Evolutionary conservation across 2,888 invertebrate species (phyloP), one percentile per base, ranked within the genome.

Genomic region (Eulithis prunata): DNA sequence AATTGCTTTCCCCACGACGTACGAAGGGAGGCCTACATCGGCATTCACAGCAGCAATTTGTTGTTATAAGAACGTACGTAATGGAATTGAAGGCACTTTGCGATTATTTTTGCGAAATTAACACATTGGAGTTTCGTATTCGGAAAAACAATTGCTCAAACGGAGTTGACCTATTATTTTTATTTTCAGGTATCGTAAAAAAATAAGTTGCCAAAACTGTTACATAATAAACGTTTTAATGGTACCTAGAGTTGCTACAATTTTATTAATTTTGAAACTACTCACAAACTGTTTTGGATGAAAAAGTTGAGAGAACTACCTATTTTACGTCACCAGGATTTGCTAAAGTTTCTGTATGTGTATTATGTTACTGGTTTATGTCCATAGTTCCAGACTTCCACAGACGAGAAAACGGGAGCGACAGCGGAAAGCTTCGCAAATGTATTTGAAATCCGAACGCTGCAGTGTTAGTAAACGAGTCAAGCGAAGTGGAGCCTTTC

Each of bases 401-500:
- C 53, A 67, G 71, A 67, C 68, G 69, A 64, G 72, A 69, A 74
- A 78, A 76, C 69, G 64, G 69, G 66, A 66, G 74, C 72, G 77
- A 72, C 75, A 76, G 74, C 73, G 73, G 73, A 70, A 77, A 78
- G 78, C 77, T 76, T 78, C 75, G 70, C 73, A 78, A 82, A 82
- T 82, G 80, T 79, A 84, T 84, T 85, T 82, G 79, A 81, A 74
- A 79, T 79, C 77, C 75, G 75, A 74, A 70, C 74, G 66, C 77
- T 78, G 78, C 76, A 75, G 76, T 72, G 71, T 71, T 75, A 75
- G 75, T 71, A 78, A 80, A 74, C 71, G 66, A 73, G 70, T 70
- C 68, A 74, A 75, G 74, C 71, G 69, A 47, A 62, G 62, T 58
- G 45, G 38, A 61, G 57, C 55, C 61, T 68, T 64, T 64, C 12